A percentile compares a stretch with the other conserved stretches of the same genome.
Conservation (phyloP, 2,797 vertebrate genomes). For the Channallabes apus region DNA sequence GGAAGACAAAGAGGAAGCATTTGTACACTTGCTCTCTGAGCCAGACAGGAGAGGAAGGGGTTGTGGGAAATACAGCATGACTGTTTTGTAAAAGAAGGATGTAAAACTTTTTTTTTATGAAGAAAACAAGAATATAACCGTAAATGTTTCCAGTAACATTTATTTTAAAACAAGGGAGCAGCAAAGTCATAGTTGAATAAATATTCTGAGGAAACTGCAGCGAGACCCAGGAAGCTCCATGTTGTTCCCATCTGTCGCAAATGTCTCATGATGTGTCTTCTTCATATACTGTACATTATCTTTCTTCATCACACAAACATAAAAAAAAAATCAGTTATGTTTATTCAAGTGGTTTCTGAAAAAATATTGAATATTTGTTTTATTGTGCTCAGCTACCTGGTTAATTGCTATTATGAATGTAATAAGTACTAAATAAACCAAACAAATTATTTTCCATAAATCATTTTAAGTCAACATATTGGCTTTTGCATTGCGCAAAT, state of each 20-base stretch:
- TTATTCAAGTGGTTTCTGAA: neutral
- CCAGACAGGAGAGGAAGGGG: constrained; percentile 73
- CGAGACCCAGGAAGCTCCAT: neutral
- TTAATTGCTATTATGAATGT: constrained; percentile 4
- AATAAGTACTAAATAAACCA: neutral
- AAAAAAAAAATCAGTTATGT: too few relatives aligned
- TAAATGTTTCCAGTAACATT: constrained; percentile 2
- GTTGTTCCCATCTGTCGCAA: neutral
- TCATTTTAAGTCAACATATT: constrained; percentile 18
- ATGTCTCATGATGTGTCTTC: neutral
- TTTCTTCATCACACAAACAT: neutral
- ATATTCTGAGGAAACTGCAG: constrained; percentile 6
- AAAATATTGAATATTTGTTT: neutral
- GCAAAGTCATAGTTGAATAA: neutral
- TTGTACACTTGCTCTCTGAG: constrained; percentile 81
- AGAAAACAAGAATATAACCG: constrained; percentile 9
- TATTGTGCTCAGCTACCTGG: neutral
- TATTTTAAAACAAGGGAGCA: neutral
- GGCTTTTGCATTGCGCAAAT: constrained; percentile 27
- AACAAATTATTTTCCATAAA: constrained; percentile 11
- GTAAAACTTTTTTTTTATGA: neutral
- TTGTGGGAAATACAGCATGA: constrained; percentile 24
- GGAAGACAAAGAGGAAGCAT: constrained; percentile 80
- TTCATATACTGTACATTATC: neutral
- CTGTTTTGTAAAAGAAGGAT: constrained; percentile 26